Evolutionary conservation across 1,140 invertebrate species (phyloP).

Genomic region (Arctopsyche grandis): DNA sequence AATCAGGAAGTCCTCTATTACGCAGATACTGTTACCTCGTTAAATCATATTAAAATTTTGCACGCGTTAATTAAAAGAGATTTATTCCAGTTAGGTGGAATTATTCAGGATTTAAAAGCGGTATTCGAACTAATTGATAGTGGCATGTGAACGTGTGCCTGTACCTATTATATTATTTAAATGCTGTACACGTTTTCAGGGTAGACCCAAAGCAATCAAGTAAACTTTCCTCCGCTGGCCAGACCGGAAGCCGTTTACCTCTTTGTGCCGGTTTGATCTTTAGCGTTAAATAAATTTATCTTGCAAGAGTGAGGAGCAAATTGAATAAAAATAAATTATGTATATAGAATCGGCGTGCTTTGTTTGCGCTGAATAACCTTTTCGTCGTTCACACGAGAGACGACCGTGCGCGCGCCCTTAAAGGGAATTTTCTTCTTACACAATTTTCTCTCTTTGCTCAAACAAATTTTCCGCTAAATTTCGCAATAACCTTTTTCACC

Average conservation of each 20-base stretch:
- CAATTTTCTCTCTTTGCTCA: slow-evolving; percentile 41
- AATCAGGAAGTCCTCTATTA: too few relatives aligned
- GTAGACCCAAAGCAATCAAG: slow-evolving; percentile 24
- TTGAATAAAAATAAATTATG: slow-evolving; percentile 16
- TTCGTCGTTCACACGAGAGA: neutral
- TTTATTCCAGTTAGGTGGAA: too few relatives aligned
- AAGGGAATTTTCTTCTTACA: slow-evolving; percentile 22
- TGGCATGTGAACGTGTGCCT: neutral
- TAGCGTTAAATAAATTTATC: too few relatives aligned
- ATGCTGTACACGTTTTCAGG: slow-evolving; percentile 9
- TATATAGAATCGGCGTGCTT: neutral
- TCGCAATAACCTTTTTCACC: slow-evolving; percentile 41
- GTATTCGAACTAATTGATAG: neutral
- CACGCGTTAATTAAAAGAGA: too few relatives aligned
- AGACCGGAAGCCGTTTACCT: too few relatives aligned
- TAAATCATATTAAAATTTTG: too few relatives aligned
- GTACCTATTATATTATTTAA: slow-evolving; percentile 14
- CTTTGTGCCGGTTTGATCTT: too few relatives aligned
- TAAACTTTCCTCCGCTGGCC: neutral
- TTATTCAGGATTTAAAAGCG: too few relatives aligned
- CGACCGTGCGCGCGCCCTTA: neutral
- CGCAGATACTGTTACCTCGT: too few relatives aligned
- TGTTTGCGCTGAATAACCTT: slow-evolving; percentile 20
- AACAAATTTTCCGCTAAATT: slow-evolving; percentile 47
- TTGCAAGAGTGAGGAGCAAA: neutral